Base-by-base conservation (phyloP, 2,888 invertebrate genomes). In the Busseola fusca region DNA sequence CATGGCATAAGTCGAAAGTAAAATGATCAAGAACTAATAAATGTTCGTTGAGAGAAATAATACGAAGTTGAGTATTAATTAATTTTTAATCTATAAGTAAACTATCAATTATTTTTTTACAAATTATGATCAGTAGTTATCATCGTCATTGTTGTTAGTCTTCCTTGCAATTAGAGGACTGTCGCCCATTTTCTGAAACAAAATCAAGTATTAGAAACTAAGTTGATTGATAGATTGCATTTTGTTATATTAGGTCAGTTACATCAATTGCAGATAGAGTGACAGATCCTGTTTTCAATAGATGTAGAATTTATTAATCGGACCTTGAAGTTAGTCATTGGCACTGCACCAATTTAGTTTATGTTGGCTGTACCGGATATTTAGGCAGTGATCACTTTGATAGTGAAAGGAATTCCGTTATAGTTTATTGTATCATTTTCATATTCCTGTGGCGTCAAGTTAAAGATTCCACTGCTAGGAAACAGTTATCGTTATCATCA, bases 131-230 rank as follows among this genome's bases (percentile, higher is more conserved):
- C 64, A 74, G 34, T 71, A 59, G 52, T 40, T 57, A 48, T 58
- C 70, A 60, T 75, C 64, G 12, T 64, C 18, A 48, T 86, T 85
- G 50, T 87, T 88, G 63, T 87, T 91, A 68, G 84, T 89, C 72
- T 82, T 85, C 42, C 80, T 82, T 52, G 74, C 69, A 25, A 86
- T 86, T 21, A 79, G 81, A 40, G 83, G 79, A 62, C 81, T 84
- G 60, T 82, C 79, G 59, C 83, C 83, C 18, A 88, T 86, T 79
- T 89, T 89, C 92, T 92, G 91, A 56, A 87, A 91, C 72, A 73
- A 78, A 80, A 72, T 40, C 12, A 21, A 50, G n/a, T n/a, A 52
- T 58, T 18, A 37, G n/a, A n/a, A n/a, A n/a, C 25, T 40, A 59
- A 27, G 42, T 59, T 30, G 27, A 73, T 57, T 50, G 68, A 30